phyloP scores from a whole-genome alignment of 2,113 vertebrate genomes.

The Embiotoca jacksoni region DNA sequence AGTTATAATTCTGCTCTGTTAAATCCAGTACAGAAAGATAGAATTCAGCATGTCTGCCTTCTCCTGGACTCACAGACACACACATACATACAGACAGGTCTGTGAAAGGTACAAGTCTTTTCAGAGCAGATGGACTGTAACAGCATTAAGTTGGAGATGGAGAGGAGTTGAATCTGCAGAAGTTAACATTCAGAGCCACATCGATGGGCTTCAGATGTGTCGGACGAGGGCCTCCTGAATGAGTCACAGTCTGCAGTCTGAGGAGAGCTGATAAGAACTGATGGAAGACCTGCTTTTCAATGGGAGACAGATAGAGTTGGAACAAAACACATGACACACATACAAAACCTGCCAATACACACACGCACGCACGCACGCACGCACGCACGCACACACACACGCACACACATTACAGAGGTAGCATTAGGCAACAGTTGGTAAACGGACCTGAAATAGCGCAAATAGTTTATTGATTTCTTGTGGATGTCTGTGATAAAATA shows the following conservation, averaged over 20 bases:
- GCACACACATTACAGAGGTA: neutral
- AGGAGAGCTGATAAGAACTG: constrained; percentile 75
- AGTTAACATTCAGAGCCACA: constrained; percentile 65
- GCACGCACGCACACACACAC: neutral
- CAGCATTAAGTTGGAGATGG: constrained; percentile 36
- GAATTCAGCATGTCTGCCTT: constrained; percentile 18
- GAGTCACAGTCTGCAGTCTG: constrained; percentile 68
- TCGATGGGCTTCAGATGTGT: constrained; percentile 61
- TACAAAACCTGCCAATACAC: constrained; percentile 12
- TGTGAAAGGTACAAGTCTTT: constrained; percentile 45
- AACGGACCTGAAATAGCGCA: no score
- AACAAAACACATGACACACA: constrained; percentile 37
- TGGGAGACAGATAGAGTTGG: constrained; percentile 45
- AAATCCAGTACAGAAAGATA: constrained; percentile 9
- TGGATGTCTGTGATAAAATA: no score
- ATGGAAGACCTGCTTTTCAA: constrained; percentile 55
- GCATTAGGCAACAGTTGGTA: neutral
- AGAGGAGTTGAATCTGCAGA: constrained; percentile 41
- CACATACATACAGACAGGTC: neutral
- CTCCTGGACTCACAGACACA: neutral
- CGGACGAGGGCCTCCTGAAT: constrained; percentile 49
- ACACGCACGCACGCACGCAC: neutral
- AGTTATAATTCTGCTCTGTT: constrained; percentile 14
- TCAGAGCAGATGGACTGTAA: neutral
- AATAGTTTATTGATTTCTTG: no score